Percentiles rank a stretch among this genome's conserved stretches.
Evolutionary conservation across 2,113 vertebrate genomes (phyloP).

Genomic region (Maccullochella peelii): DNA sequence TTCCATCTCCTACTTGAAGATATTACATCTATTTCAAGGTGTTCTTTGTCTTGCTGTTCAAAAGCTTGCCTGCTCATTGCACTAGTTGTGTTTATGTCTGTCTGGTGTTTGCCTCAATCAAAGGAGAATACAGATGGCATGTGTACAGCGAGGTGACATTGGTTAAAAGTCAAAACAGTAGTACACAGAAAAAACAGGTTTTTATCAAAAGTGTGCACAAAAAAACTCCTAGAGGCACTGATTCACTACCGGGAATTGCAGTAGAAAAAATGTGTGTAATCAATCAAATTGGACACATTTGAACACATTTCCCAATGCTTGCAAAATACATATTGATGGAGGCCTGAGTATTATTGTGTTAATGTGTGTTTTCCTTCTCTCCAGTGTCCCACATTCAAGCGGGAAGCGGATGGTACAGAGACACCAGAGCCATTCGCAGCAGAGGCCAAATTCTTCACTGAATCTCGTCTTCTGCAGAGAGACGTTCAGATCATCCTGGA

Average conservation of each 20-base stretch:
- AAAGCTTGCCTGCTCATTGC: slow-evolving; percentile 28
- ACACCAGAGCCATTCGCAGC: slow-evolving; percentile 93
- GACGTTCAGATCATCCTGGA: slow-evolving; percentile 98
- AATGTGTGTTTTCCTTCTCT: neutral
- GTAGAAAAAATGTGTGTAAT: neutral
- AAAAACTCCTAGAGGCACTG: neutral
- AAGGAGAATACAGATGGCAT: slow-evolving; percentile 44
- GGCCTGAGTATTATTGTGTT: neutral
- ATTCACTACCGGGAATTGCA: neutral
- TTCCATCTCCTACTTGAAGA: slow-evolving; percentile 64
- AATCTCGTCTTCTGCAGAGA: slow-evolving; percentile 95
- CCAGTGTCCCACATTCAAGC: slow-evolving; percentile 94
- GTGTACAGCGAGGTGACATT: slow-evolving; percentile 40
- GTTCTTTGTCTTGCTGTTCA: slow-evolving; percentile 53
- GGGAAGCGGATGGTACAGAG: slow-evolving; percentile 92
- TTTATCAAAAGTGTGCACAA: slow-evolving; percentile 6
- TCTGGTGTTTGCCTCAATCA: slow-evolving; percentile 22
- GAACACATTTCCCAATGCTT: neutral
- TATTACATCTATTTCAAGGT: slow-evolving; percentile 60
- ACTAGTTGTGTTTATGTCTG: slow-evolving; percentile 28
- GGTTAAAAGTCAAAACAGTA: slow-evolving; percentile 29
- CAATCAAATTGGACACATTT: neutral
- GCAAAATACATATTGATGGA: neutral
- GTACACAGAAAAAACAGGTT: slow-evolving; percentile 10
- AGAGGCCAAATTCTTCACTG: slow-evolving; percentile 97